Base-by-base conservation (phyloP, 1,140 invertebrate species). In the Drosophila saltans region DNA sequence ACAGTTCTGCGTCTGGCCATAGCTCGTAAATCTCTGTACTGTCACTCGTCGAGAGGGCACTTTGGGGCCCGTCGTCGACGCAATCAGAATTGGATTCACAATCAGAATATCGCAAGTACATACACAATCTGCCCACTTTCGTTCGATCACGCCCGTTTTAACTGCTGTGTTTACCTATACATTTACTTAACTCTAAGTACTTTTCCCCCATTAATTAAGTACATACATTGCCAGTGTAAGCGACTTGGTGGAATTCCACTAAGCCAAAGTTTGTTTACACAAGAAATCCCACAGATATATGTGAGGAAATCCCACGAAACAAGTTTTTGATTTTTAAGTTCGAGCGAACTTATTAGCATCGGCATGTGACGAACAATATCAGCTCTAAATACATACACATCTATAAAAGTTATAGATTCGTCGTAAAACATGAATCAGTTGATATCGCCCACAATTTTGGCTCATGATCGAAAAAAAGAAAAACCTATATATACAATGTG, bases 151-250 rank as follows among this genome's bases (percentile, higher is more conserved):
- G 81, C 78, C 69, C 66, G 11, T 85, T 83, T 66, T 69, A 48
- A 30, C 68, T 62, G 69, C 63, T 62, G 61, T 62, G 61, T 75
- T 65, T 75, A 69, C 72, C 63, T 28, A 72, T 36, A 81, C 68
- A 36, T 56, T 69, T 10, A 72, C 66, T 64, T 58, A 45, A 6
- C 24, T 52, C n/a, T 45, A 69, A 66, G 73, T 80, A 88, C 68
- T 88, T 83, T 83, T 88, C 84, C 74, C 72, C 73, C 83, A 88
- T 83, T 83, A 83, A 78, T 88, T 80, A 75, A 70, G 70, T 86
- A 52, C 45, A 52, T 52, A 40, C 39, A 80, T 80, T 4, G 33
- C 33, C 33, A 36, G 33, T 36, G 83, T 73, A 79, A 56, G 39
- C 30, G 33, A 36, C 61, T 10, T 36, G 21, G 33, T 66, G 52